These are phyloP conservation scores for Hoplodrina ambigua DNA, from an alignment of 2,888 invertebrate species.

Conservation along the genomic window DNA sequence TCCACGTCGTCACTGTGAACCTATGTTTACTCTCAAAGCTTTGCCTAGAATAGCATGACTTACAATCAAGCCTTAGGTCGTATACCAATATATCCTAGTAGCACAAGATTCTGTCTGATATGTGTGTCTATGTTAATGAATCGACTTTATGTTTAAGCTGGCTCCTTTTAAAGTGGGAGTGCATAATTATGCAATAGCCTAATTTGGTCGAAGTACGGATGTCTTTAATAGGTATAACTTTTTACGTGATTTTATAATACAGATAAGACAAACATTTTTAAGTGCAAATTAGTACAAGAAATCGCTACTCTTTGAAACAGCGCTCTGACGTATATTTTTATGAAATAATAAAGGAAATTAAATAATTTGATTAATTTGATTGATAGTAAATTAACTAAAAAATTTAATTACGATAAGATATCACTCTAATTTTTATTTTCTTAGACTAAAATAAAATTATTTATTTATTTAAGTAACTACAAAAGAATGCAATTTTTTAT, in stretches of 20 bases:
- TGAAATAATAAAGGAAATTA: not conserved
- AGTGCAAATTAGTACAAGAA: not conserved
- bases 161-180: slow-evolving; percentile 2
- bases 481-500: too few species aligned
- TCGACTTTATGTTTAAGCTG: not conserved
- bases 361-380: too few species aligned
- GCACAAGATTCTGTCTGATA: not conserved
- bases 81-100: slow-evolving; percentile 7
- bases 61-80: slow-evolving; percentile 14
- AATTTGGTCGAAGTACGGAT: not conserved
- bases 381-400: not conserved
- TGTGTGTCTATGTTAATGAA: slow-evolving; percentile 12
- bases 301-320: not conserved
- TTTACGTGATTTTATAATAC: not conserved
- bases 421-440: too few species aligned
- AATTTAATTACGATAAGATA: too few species aligned
- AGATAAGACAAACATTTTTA: not conserved
- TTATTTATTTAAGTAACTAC: too few species aligned
- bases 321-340: not conserved
- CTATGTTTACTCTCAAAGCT: slow-evolving; percentile 27
- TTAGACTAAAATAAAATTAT: too few species aligned
- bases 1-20: not conserved
- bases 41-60: slow-evolving; percentile 2
- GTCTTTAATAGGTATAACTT: not conserved
- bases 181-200: not conserved